Base-by-base conservation (phyloP, 2,797 vertebrate species). In the Clarias pachynema region DNA sequence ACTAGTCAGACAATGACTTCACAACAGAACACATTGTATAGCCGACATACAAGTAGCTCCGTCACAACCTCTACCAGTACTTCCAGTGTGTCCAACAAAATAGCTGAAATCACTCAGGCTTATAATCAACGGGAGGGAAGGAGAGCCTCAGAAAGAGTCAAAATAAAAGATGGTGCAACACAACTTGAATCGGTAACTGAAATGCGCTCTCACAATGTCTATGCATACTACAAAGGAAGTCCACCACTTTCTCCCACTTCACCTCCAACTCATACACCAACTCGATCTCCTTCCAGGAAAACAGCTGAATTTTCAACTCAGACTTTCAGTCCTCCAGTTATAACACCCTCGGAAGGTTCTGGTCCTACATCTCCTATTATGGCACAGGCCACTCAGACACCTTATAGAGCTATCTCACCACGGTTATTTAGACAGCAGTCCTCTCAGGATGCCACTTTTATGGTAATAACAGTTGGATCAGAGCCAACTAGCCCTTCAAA, bases 281-380 rank as follows among this genome's bases (percentile, higher is more conserved):
- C 93, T 0, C 94, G 84, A 88, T 95, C 95, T 29, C 92, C 94
- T 34, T 94, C 95, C 53, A 96, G 95, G 91, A 93, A 94, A 87
- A 99, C 97, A 0, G 96, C 95, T 6, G 98, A 99, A 90, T 97
- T 98, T 92, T 99, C 98, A 66, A 97, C 97, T 0, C 98, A 99
- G 90, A 98, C 97, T 0, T 96, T 97, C 83, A 96, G 90, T 88
- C 94, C 94, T 1, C 90, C 94, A 40, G 80, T 94, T 80, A 86
- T 93, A 73, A 90, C 90, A 86, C 94, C 94, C 4, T 88, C 92
- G 40, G 90, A 92, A 16, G 77, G 93, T 34, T 89, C 92, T 0
- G 91, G 94, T 0, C 75, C 92, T 16, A 85, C 93, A 18, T 96
- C 96, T 78, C 94, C 96, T 69, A 97, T 96, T 91, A 94, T 96